phyloP scores from a whole-genome alignment of 2,113 vertebrate species.

The Anseranas semipalmata region DNA sequence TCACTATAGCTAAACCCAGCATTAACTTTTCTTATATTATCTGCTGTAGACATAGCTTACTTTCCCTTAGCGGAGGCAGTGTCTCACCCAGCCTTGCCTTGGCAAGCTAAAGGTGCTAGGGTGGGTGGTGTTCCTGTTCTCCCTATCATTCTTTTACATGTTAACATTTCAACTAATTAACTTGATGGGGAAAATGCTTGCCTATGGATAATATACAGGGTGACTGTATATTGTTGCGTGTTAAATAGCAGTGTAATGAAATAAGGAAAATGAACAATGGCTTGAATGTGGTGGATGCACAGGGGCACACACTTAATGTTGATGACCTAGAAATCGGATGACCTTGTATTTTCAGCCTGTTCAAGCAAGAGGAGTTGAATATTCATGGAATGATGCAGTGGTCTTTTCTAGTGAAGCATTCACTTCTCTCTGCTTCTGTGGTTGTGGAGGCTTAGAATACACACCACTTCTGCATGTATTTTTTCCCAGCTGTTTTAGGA shows the following conservation, averaged over 20 bases:
- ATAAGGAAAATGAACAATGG: rapidly evolving
- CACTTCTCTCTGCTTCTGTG: neutral
- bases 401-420: neutral
- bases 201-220: neutral
- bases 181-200: neutral
- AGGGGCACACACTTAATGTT: rapidly evolving
- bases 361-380: conserved; percentile 68
- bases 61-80: rapidly evolving
- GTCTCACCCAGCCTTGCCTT: neutral
- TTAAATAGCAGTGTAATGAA: neutral
- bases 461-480: neutral
- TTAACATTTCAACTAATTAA: neutral
- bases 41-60: neutral
- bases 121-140: neutral
- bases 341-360: neutral
- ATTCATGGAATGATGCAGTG: neutral
- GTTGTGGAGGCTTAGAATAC: neutral
- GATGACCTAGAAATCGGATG: neutral
- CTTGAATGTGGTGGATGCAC: neutral
- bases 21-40: neutral
- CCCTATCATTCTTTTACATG: neutral
- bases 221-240: neutral
- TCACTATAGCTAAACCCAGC: neutral
- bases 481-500: neutral
- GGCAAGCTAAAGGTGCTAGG: neutral